Conservation (phyloP, 1,140 invertebrate species). For the Parapsyche elsis region DNA sequence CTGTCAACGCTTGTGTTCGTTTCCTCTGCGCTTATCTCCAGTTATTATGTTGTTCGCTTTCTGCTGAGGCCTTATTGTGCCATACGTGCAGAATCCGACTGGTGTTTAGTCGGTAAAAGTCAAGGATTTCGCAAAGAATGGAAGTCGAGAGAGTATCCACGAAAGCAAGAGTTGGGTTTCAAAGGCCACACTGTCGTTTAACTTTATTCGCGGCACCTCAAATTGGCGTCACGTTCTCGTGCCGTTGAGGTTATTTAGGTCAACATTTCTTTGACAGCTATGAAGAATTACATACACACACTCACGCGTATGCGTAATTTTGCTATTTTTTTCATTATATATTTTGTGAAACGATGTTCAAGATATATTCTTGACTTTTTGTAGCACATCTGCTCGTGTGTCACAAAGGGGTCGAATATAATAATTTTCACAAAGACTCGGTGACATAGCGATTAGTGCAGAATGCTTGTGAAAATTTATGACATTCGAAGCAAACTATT, state of each 20-base stretch:
- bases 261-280: constrained; percentile 16
- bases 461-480: no score
- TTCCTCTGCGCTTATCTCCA: no score
- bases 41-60: no score
- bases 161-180: constrained; percentile 18
- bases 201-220: background rate
- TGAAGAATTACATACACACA: background rate
- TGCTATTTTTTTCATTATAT: background rate
- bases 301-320: background rate
- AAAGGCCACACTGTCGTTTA: constrained; percentile 19
- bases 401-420: background rate
- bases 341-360: background rate
- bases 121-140: background rate
- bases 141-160: background rate
- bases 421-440: background rate
- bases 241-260: constrained; percentile 2
- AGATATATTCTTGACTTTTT: background rate
- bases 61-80: no score
- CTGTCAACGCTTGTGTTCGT: no score
- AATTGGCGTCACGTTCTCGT: background rate
- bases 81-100: no score
- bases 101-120: background rate
- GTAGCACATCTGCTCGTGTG: background rate
- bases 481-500: no score
- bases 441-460: no score